Evolutionary conservation across 1,140 invertebrate species (phyloP), one percentile per base, ranked within the genome.

Genomic region (Calliphora vicina): DNA sequence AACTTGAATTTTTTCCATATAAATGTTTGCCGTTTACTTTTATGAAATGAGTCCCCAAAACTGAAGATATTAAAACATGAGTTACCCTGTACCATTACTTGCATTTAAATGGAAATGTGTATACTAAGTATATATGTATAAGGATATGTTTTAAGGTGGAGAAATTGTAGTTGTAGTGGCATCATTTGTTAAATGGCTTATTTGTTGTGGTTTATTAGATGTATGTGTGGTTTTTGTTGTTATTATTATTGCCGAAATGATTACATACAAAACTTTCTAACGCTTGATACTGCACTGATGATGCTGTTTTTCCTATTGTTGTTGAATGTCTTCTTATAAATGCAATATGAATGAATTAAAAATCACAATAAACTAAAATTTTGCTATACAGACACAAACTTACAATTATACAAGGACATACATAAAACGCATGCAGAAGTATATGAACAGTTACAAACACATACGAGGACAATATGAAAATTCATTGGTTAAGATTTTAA

Each of bases 141-240:
- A n/a, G n/a, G n/a, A n/a, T 57, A 57, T 57, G 15, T 57, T 35
- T 35, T 2, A n/a, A 57, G 50, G 50, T 57, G n/a, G 50, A 57
- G 50, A 57, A 17, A 8, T 35, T 35, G 45, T 50, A 50, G 45
- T 13, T 2, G 43, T 50, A 50, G 45, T 50, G n/a, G 42, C 74
- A 78, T 78, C 74, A 78, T 78, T 78, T 78, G 74, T 20, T 78
- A 45, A 78, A 78, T 78, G 35, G 74, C 74, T 78, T 78, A 78
- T 78, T 78, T 78, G 74, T 43, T 78, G 74, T 78, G 74, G 74
- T 78, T 78, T 78, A 43, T 78, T 78, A 78, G 74, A 43, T 43
- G 74, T 78, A 78, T 35, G 42, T 78, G 74, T 43, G 74, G 29
- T 45, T 43, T 78, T 25, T 23, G 4, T 67, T 23, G 10, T 67